phyloP scores from a whole-genome alignment of 2,888 invertebrate genomes.

The Herminia tarsipennalis region DNA sequence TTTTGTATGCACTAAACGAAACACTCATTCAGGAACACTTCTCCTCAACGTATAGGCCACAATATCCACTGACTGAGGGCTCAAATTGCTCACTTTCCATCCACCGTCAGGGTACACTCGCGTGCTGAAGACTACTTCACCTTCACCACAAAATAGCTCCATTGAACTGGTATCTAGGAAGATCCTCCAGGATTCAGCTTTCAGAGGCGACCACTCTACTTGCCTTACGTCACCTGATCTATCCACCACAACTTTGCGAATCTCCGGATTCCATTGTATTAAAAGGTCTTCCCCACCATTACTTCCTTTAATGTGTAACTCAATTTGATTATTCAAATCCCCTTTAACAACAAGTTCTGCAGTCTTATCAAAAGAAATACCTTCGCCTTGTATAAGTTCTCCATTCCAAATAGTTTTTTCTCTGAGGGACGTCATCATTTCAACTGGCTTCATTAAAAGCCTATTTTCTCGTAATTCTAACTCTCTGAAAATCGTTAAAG shows the following conservation, averaged over 20 bases:
- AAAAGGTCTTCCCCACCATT: slow-evolving; percentile 60
- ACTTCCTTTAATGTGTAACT: slow-evolving; percentile 60
- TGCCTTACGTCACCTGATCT: slow-evolving; percentile 69
- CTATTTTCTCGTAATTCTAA: slow-evolving; percentile 58
- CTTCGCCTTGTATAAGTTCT: slow-evolving; percentile 42
- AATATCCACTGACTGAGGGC: slow-evolving; percentile 57
- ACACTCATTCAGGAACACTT: slow-evolving; percentile 60
- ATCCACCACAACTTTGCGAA: slow-evolving; percentile 64
- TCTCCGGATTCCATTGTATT: slow-evolving; percentile 61
- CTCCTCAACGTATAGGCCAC: slow-evolving; percentile 62
- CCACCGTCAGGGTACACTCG: slow-evolving; percentile 69
- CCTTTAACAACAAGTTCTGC: slow-evolving; percentile 64
- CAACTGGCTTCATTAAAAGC: slow-evolving; percentile 69
- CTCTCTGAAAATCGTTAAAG: slow-evolving; percentile 73
- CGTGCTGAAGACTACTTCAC: slow-evolving; percentile 78
- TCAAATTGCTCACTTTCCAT: slow-evolving; percentile 68
- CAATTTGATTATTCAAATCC: slow-evolving; percentile 56
- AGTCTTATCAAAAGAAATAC: slow-evolving; percentile 58
- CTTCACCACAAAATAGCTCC: slow-evolving; percentile 78
- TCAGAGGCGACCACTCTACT: slow-evolving; percentile 69
- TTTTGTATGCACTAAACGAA: no score
- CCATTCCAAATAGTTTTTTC: slow-evolving; percentile 48
- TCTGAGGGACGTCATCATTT: slow-evolving; percentile 59
- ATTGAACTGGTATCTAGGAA: slow-evolving; percentile 76
- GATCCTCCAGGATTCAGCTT: slow-evolving; percentile 60